Base-by-base conservation (phyloP, 1,140 invertebrate species). In the Apocrypta bakeri region DNA sequence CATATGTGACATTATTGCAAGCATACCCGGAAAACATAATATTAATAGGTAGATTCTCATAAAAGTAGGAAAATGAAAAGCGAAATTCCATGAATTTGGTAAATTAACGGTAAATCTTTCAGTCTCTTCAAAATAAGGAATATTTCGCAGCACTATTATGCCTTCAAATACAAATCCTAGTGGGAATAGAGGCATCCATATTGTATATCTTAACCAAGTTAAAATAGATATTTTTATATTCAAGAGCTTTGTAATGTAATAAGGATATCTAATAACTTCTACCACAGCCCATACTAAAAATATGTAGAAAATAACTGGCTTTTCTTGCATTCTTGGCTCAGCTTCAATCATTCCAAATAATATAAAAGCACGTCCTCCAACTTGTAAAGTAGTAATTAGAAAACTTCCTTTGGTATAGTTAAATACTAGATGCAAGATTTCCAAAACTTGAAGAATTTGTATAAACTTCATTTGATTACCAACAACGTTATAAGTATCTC, bases 111-210 rank as follows among this genome's bases (percentile, higher is more conserved):
- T 95, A 87, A 97, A 98, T 83, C 92, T 95, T 56, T 94, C 91
- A 0, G 97, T 97, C 88, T 98, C 96, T 85, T 98, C 96, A 90
- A 98, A 97, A 87, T 97, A 97, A 6, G 97, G 96, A 90, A 98
- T 97, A 89, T 97, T 95, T 84, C 95, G 93, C 14, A 97, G 91
- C 42, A 97, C 93, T 48, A 97, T 94, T 6, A 96, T 95, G 73
- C 96, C 96, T 93, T 99, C 98, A 88, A 96, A 96, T 1, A 98
- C 84, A 87, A 98, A 95, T 21, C 97, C 98, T 69, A 98, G 87
- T 0, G 98, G 98, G 91, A 98, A 99, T 0, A 99, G 92, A 0
- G 96, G 95, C 81, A 99, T 98, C 98, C 98, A 99, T 42, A 98
- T 93, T 0, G 96, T 97, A 88, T 99, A 99, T 33, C 98, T 93